phyloP scores from a whole-genome alignment of 2,797 vertebrate species.

The Pelochelys cantorii region DNA sequence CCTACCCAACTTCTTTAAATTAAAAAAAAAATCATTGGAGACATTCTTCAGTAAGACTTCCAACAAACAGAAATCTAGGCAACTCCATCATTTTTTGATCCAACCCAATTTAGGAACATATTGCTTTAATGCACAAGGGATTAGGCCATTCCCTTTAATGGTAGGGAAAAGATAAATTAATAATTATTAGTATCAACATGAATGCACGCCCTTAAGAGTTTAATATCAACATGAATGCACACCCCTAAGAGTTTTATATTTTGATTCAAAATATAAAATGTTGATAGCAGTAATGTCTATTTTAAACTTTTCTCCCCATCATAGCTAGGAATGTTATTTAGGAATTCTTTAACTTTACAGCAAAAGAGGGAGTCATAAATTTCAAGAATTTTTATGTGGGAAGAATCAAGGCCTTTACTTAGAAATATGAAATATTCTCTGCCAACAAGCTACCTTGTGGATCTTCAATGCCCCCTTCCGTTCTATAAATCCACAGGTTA shows the following conservation, averaged over 20 bases:
- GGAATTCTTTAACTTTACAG: neutral
- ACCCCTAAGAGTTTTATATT: neutral
- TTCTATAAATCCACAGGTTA: neutral
- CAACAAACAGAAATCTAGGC: constrained; percentile 31
- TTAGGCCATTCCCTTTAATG: constrained; percentile 25
- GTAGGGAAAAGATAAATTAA: constrained; percentile 21
- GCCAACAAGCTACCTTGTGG: neutral
- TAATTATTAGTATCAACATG: neutral
- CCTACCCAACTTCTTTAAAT: constrained; percentile 14
- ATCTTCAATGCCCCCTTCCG: neutral
- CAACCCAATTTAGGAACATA: constrained; percentile 33
- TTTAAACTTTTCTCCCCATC: neutral
- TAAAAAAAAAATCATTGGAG: neutral
- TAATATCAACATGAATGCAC: neutral
- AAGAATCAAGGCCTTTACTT: constrained; percentile 15
- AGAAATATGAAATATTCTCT: neutral
- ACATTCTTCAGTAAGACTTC: constrained; percentile 22
- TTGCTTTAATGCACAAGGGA: constrained; percentile 6
- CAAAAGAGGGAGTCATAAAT: constrained; percentile 2
- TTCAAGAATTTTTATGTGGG: neutral
- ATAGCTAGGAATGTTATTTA: neutral
- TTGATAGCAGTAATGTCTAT: neutral
- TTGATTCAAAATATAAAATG: neutral
- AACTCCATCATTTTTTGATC: constrained; percentile 39
- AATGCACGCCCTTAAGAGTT: neutral